phyloP scores from a whole-genome alignment of 2,888 invertebrate species.

The Agrochola circellaris region DNA sequence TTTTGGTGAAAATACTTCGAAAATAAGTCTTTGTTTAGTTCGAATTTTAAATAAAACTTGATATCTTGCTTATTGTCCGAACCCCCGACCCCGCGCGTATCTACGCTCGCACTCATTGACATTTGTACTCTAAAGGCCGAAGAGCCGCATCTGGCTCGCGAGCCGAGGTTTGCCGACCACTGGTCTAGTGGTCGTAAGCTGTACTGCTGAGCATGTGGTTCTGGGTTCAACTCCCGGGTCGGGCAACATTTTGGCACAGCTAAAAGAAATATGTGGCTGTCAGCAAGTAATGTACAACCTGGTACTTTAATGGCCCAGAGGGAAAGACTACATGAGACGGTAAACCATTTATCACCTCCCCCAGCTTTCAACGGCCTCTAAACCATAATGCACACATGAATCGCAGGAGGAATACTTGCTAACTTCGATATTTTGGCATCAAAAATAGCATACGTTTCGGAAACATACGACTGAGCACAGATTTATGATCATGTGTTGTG shows the following conservation, averaged over 20 bases:
- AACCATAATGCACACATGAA: constrained; percentile 47
- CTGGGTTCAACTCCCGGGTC: no score
- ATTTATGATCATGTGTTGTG: background rate
- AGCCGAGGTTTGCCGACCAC: no score
- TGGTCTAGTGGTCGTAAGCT: no score
- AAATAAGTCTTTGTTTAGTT: no score
- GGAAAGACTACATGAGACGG: constrained; percentile 18
- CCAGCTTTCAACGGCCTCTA: constrained; percentile 45
- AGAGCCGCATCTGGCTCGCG: no score
- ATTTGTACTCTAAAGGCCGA: no score
- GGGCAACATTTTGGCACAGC: constrained; percentile 1
- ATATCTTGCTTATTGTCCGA: no score
- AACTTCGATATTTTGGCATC: constrained; percentile 19
- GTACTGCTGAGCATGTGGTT: no score
- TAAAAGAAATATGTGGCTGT: background rate
- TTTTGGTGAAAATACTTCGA: no score
- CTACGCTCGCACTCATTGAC: no score
- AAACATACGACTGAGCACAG: background rate
- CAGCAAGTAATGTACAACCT: constrained; percentile 4
- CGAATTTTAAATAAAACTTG: no score
- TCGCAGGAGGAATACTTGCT: constrained; percentile 5
- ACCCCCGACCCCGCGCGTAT: no score
- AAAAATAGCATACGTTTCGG: background rate
- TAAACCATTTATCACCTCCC: constrained; percentile 46
- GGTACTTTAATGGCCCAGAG: constrained; percentile 14